Evolutionary conservation across 2,113 vertebrate genomes (phyloP), one percentile per base, ranked within the genome.

Genomic region (Malurus cyaneus): DNA sequence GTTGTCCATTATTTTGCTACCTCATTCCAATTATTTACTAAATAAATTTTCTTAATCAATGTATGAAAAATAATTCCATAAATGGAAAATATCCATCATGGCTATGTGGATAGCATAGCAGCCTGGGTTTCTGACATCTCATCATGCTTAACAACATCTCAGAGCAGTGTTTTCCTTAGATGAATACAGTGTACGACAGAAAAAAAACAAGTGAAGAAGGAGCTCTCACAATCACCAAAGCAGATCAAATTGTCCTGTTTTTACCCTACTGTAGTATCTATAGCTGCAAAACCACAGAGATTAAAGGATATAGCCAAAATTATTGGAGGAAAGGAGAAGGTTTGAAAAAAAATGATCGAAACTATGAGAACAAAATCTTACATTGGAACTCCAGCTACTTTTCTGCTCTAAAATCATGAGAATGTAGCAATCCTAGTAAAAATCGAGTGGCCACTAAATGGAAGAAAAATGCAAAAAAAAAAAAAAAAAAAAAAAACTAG

Each of bases 71-170:
- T 24, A 56, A n/a, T 56, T 67, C 18, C n/a, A 57, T 41, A 41
- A 8, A 36, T 5, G 65, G 50, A 66, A 71, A 78, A 41, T 71
- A 50, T 24, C 57, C 8, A 10, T 24, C 11, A 6, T 28, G 7
- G 5, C 14, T 65, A 2, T 39, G 2, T 17, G 3, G 9, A 39
- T 39, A 8, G 4, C 52, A 13, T 8, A 69, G 12, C 0, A 4
- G 3, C 9, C 21, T n/a, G 23, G 5, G 1, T 60, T 93, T 16
- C 1, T 54, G 34, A 19, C 42, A 42, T n/a, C 18, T 62, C 14
- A 39, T 39, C 10, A 25, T 69, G 18, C 8, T 79, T 28, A 34
- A 39, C 41, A 76, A 41, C 3, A 52, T n/a, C n/a, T 79, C 32
- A 64, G 41, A 80, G 14, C 2, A 79, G 4, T 7, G 0, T 49